Evolutionary conservation across 2,797 vertebrate species (phyloP).

Genomic region (Furcifer pardalis): DNA sequence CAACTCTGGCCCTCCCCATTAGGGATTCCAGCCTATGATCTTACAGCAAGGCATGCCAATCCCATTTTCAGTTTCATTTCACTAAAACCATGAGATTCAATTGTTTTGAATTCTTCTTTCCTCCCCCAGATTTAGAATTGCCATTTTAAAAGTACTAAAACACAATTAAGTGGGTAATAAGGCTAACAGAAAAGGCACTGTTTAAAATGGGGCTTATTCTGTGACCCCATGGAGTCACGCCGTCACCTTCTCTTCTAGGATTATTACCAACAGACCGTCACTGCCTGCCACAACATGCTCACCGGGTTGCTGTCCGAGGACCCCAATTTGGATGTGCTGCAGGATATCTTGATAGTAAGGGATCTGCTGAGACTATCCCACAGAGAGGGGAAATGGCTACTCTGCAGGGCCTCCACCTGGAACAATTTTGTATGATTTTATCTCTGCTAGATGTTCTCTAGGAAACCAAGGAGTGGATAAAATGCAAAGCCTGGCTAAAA

Average conservation of each 20-base stretch:
- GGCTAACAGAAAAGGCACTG: too few species aligned
- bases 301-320: neutral
- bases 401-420: neutral
- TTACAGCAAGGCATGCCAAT: too few species aligned
- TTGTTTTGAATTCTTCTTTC: too few species aligned
- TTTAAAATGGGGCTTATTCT: too few species aligned
- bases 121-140: too few species aligned
- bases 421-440: too few species aligned
- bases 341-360: constrained; percentile 16
- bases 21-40: too few species aligned
- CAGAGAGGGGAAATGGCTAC: neutral
- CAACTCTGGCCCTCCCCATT: too few species aligned
- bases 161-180: too few species aligned
- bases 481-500: neutral
- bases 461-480: neutral
- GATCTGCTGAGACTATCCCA: neutral
- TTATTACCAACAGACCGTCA: neutral
- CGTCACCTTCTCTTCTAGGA: neutral
- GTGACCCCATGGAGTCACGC: neutral
- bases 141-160: too few species aligned
- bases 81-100: too few species aligned
- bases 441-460: neutral
- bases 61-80: too few species aligned
- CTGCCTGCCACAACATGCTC: neutral
- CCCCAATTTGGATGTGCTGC: neutral